Conservation (phyloP, 2,113 vertebrate species). For the Megatriorchis doriae region DNA sequence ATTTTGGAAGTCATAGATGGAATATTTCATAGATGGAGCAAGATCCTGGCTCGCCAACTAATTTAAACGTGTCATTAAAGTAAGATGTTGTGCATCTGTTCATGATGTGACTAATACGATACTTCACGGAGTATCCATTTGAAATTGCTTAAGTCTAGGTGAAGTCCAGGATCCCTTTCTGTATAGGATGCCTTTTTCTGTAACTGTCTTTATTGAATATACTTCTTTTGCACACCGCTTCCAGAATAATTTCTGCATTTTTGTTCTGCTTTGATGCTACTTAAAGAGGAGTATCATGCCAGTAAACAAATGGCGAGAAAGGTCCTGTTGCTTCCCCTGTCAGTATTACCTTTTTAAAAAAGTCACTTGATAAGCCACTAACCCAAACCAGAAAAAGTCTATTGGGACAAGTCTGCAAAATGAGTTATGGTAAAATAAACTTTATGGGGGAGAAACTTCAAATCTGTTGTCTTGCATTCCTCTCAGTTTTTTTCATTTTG, state of each 20-base stretch:
- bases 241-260: not conserved
- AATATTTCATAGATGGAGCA: not conserved
- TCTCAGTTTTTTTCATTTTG: not conserved
- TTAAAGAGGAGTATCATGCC: not conserved
- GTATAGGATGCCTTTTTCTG: not conserved
- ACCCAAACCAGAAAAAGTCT: not conserved
- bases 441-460: not conserved
- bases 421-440: not conserved
- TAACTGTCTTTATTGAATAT: not conserved
- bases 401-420: not conserved
- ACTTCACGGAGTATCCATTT: not conserved
- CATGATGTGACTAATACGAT: not conserved
- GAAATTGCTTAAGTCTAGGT: not conserved
- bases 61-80: not conserved
- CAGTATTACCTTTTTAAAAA: not conserved
- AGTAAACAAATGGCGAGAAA: not conserved
- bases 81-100: not conserved
- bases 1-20: not conserved
- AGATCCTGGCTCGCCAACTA: not conserved
- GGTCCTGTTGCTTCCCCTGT: not conserved
- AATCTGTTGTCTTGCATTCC: not conserved
- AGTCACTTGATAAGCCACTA: not conserved
- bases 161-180: not conserved
- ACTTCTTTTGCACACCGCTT: not conserved
- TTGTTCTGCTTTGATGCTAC: not conserved